Evolutionary conservation across 2,888 invertebrate genomes (phyloP), one percentile per base, ranked within the genome.

Genomic region (Stenoptilia bipunctidactyla): DNA sequence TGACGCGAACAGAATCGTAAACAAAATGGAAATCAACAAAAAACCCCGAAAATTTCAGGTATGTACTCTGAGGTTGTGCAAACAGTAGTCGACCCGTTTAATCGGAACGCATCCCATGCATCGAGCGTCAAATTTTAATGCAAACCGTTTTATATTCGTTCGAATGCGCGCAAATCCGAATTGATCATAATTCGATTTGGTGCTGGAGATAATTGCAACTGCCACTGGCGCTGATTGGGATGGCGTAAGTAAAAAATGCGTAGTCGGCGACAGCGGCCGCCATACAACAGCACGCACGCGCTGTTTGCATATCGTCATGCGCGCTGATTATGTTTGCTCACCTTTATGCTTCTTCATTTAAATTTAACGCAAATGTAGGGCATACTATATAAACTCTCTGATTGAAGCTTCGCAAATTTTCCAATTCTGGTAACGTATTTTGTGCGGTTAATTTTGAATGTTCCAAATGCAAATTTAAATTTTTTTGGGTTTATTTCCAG

Each of bases 121-220:
- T 76, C 68, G 74, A 59, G 64, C 69, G 72, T 67, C 69, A 83
- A 83, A 82, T 83, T 84, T 82, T 79, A 83, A 82, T 77, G 77
- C 73, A 83, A 83, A 84, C 82, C 82, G 79, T 84, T 84, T 84
- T 83, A 80, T 80, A 79, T 82, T 79, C 83, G 76, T 72, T 63
- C 75, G 74, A 66, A 80, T 76, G 72, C 74, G 76, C 73, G 69
- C 83, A 82, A 84, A 83, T 85, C 79, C 77, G 84, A 84, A 85
- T 83, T 82, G 84, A 85, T 85, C 84, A 83, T 84, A 85, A 84
- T 80, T 74, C 74, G 77, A 83, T 85, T 83, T 83, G 70, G 60
- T 71, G 58, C 66, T 58, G 73, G 73, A 69, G 82, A 83, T 83
- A 83, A 83, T 83, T 83, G 83, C 82, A 80, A 79, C 79, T 79